Evolutionary conservation across 2,888 invertebrate genomes (phyloP), one percentile per base, ranked within the genome.

Genomic region (Pristionchus japonicus): DNA sequence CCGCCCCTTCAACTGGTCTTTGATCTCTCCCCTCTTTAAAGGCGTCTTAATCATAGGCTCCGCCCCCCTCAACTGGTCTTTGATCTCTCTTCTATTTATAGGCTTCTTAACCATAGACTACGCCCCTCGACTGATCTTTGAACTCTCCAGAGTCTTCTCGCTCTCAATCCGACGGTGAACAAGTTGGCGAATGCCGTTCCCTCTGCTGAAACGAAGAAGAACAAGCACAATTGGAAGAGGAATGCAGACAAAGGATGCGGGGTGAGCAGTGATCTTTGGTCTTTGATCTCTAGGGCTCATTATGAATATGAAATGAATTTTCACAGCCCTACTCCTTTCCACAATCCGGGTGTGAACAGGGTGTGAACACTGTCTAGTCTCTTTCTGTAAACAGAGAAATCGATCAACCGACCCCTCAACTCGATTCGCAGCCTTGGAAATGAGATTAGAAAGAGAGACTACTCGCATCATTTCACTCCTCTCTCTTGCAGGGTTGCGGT

Each of bases 151-250:
- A 97, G 97, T 95, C 95, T 99, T 86, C 95, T 99, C 89, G 95
- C 96, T 3, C 95, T 98, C 88, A 99, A 99, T 95, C 98, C 99
- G 0, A 96, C 96, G 83, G 96, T 97, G 0, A 96, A 96, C 92
- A 96, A 96, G 0, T 96, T 96, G 93, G 97, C 97, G 7, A 97
- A 96, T 91, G 95, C 97, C 82, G 96, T 97, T n/a, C 97, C 98
- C 17, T 97, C 98, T 37, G 96, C 96, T 17, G 96, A 96, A 85
- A 98, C 98, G 0, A 98, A 98, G 95, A 96, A 96, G 91, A 97
- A 96, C 92, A 99, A 98, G 94, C 96, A 96, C 90, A 97, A 97
- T 92, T 99, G 99, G 99, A 99, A 99, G 95, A 96, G 99, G 89
- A 99, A 99, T 95, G 95, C 96, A 0, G 96, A 97, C 93, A 97